Base-by-base conservation (phyloP, 1,140 invertebrate genomes). In the Drosophila mayri region DNA sequence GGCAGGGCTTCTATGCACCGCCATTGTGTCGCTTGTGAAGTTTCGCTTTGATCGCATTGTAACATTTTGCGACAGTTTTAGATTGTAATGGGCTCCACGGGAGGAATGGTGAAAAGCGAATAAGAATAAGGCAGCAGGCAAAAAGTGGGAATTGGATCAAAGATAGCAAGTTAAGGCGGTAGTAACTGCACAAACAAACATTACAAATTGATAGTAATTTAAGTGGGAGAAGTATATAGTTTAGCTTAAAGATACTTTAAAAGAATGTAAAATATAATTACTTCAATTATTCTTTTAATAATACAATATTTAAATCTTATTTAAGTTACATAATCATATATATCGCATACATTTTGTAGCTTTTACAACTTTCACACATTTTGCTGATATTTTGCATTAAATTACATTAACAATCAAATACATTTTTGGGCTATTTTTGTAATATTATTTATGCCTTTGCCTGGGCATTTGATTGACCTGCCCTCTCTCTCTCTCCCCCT, bases 31-130 rank as follows among this genome's bases (percentile, higher is more conserved):
- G 28, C 40, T 28, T 40, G 62, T 62, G 50, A 57, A 77, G 74
- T 77, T 77, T 61, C 35, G 43, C 75, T 77, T 77, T 77, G 75
- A 77, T 77, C 75, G 58, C 72, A 49, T 43, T 75, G 71, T 64
- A 75, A 75, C 71, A 77, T 70, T 77, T 77, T 77, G 75, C 75
- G 74, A 77, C 75, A 77, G 75, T 77, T 77, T 77, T 77, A 61
- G 74, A 77, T 52, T 62, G 74, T 57, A 72, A 72, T 72, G 70
- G 54, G 16, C 44, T 41, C 54, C 67, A 20, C 10, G 70, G 70
- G 67, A 50, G 61, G 20, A 58, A 72, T 30, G 43, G 55, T 12
- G 10, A 32, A 30, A 40, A 49, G 55, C n/a, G 10, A 32, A 30
- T 47, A 47, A 22, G 43, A 68, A 46, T 35, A 35, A 12, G 28